phyloP scores from a whole-genome alignment of 2,797 vertebrate species.

The Cirrhinus mrigala region DNA sequence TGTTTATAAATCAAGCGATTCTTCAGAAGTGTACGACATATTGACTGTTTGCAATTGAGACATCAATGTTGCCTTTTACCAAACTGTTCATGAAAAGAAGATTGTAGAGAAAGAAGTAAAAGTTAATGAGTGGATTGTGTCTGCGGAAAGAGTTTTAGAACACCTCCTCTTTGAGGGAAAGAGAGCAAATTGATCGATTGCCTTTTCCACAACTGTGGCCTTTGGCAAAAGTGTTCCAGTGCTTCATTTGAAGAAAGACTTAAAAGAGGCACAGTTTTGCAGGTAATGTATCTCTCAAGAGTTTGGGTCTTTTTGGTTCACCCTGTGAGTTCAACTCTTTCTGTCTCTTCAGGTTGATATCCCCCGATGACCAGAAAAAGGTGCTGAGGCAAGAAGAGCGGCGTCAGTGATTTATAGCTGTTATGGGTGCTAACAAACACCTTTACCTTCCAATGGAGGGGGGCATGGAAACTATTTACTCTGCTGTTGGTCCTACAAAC shows the following conservation, averaged over 20 bases:
- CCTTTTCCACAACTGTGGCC: conserved; percentile 13
- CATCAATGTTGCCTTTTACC: conserved; percentile 54
- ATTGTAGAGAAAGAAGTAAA: conserved; percentile 20
- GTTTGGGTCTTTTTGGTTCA: conserved; percentile 4
- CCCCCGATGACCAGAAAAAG: conserved; percentile 38
- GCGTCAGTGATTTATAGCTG: conserved; percentile 54
- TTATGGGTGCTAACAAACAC: conserved; percentile 46
- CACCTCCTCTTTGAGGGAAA: conserved; percentile 23
- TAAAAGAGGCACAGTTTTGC: conserved; percentile 2
- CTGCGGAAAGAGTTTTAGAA: conserved; percentile 19
- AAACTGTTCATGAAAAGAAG: conserved; percentile 41
- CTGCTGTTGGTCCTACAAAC: conserved; percentile 21
- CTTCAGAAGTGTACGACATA: conserved; percentile 19
- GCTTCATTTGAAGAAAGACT: conserved; percentile 15
- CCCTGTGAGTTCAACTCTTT: conserved; percentile 24
- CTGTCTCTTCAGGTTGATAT: conserved; percentile 25
- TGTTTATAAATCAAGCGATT: conserved; percentile 27
- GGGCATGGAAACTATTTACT: conserved; percentile 30
- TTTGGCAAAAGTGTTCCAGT: conserved; percentile 17
- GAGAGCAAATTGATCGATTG: conserved; percentile 33
- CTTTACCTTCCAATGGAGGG: conserved; percentile 23
- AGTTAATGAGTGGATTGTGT: conserved; percentile 44
- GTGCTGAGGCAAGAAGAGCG: conserved; percentile 36
- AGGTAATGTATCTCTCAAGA: conserved; percentile 24
- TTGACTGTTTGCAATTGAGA: conserved; percentile 49